A percentile compares a stretch with the other conserved stretches of the same genome.
phyloP scores from a whole-genome alignment of 2,888 invertebrate genomes.

The Pterobdella sp. region DNA sequence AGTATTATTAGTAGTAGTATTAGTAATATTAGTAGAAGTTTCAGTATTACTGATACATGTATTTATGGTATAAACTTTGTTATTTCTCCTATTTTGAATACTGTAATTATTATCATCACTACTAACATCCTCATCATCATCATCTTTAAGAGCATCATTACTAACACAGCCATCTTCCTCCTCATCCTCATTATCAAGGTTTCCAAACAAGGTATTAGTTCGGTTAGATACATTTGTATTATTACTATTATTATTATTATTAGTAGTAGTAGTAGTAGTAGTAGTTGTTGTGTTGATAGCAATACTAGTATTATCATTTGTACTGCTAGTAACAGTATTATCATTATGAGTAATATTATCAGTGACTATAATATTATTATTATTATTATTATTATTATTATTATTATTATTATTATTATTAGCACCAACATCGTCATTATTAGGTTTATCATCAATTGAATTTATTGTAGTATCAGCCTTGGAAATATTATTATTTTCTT shows the following conservation, averaged over 20 bases:
- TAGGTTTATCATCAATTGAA: not conserved
- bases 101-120: conserved; percentile 3
- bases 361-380: not conserved
- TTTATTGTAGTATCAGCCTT: not conserved
- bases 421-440: not conserved
- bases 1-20: not conserved
- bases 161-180: not conserved
- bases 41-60: not conserved
- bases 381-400: not conserved
- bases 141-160: conserved; percentile 1
- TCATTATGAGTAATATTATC: not conserved
- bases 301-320: not conserved
- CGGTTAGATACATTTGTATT: too few species aligned
- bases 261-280: conserved; percentile 2
- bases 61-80: not conserved
- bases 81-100: not conserved
- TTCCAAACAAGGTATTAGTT: too few species aligned
- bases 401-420: not conserved
- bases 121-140: not conserved
- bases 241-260: not conserved
- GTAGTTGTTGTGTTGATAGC: not conserved
- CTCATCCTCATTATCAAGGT: not conserved
- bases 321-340: not conserved
- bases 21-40: not conserved
- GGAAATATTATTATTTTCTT: not conserved